Evolutionary conservation across 1,140 invertebrate species (phyloP), one percentile per base, ranked within the genome.

Genomic region (Papilio dardanus): DNA sequence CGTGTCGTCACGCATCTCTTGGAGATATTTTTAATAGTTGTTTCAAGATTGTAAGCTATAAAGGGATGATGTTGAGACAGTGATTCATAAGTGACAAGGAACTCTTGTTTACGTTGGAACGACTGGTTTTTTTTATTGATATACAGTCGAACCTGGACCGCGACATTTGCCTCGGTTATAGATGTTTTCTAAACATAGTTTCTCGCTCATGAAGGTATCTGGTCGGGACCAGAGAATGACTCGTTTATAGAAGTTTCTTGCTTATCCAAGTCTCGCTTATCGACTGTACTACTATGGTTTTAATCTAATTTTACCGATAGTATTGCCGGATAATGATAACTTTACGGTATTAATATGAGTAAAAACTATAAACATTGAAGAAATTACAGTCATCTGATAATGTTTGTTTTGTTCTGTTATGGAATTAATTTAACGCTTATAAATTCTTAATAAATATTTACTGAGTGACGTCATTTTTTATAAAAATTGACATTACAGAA

Each of bases 1-100:
- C 71, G 42, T 74, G 66, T 65, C 66, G 66, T 68, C 66, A 40
- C 54, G 30, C 12, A 28, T 30, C 54, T 28, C 54, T 62, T 14
- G 54, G 3, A 62, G 54, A 62, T 62, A 62, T 62, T 28, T 62
- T 62, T 62, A 62, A 62, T 62, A 50, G 24, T 24, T 58, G 54
- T 62, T 30, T 62, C 19, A 62, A 28, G 54, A 62, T 62, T 62
- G 21, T 16, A 24, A 16, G 12, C 12, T 62, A 3, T 62, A 28
- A 19, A 50, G 54, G 14, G 24, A 28, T 28, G 50, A 54, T 24
- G 21, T 12, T 24, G 4, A 16, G 7, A 62, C 30, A 62, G 54
- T 62, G 54, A 62, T 62, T 62, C 24, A 62, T 30, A 30, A 62
- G 16, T 16, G 50, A 54, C 19, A 54, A 24, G 19, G 7, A 46